These are phyloP conservation scores for Tricholauxania praeusta DNA, from an alignment of 2,888 invertebrate genomes.

Conservation along the genomic window DNA sequence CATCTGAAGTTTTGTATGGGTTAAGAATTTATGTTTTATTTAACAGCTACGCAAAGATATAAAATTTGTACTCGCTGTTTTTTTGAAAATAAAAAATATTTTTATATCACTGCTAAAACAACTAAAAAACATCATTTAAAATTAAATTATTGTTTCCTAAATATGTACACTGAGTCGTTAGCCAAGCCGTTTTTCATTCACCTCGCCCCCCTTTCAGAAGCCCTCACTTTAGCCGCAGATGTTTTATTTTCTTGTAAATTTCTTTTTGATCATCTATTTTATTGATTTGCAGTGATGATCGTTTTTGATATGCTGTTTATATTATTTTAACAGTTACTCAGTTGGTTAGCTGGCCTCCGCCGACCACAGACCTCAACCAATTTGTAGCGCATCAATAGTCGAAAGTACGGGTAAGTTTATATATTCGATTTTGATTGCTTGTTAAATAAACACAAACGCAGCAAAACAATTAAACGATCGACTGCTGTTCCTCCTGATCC, in stretches of 20 bases:
- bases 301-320: constrained; percentile 31
- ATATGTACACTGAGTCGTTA: not conserved
- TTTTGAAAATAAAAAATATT: constrained; percentile 19
- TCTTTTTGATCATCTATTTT: constrained; percentile 65
- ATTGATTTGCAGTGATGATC: constrained; percentile 50
- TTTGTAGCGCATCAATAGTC: constrained; percentile 1
- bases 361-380: constrained; percentile 15
- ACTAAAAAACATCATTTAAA: not conserved
- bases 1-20: no score
- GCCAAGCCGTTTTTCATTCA: not conserved
- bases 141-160: constrained; percentile 24
- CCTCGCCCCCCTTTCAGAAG: not conserved
- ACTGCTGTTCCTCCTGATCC: not conserved
- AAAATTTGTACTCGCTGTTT: no score
- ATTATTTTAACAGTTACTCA: constrained; percentile 25
- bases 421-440: constrained; percentile 17
- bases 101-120: constrained; percentile 6
- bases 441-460: constrained; percentile 21
- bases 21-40: no score
- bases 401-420: not conserved
- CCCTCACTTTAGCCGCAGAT: not conserved
- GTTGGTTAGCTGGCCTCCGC: constrained; percentile 19
- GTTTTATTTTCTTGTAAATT: constrained; percentile 56
- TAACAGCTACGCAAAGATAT: no score
- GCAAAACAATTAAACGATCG: constrained; percentile 17